Evolutionary conservation across 2,888 invertebrate genomes (phyloP), one percentile per base, ranked within the genome.

Genomic region (Cartodere bifasciata): DNA sequence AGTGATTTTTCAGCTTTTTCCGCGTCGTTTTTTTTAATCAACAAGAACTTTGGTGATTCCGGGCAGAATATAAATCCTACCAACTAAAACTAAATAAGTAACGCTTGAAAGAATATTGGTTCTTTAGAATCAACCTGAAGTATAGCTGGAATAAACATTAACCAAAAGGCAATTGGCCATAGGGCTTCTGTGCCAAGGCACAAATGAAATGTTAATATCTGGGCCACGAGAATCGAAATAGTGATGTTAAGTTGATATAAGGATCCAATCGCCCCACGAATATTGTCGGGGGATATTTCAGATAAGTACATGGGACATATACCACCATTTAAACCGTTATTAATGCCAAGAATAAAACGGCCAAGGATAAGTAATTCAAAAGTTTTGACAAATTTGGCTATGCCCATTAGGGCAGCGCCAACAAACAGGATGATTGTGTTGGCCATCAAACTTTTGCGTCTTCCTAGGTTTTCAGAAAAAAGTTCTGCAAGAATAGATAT

Each of bases 181-280:
- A 67, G 62, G 0, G 58, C 47, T 0, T 52, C 63, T 0, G 78
- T 79, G 11, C 90, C 88, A 60, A 91, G 60, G 2, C 85, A 56
- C 1, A 66, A 64, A 6, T 68, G 64, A 35, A 87, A 57, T 0
- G 90, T 86, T 16, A 90, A 63, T 4, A 81, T 65, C 63, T 85
- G 80, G 0, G 82, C 72, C 1, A 85, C 61, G 23, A 90, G 63
- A 35, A 90, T 88, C 0, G 86, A 81, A 28, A 88, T 78, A 0
- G 88, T 88, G 37, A 91, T 83, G 29, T 87, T 76, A 7, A 92
- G 60, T 52, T 92, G 91, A 56, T 88, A 88, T 1, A 87, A 79
- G 4, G 84, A 84, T 7, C 88, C 88, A 24, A 87, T 79, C 26
- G 88, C 83, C 30, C 91, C 91, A 35, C 90, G 61, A 0, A 88